Evolutionary conservation across 2,888 invertebrate genomes (phyloP), one percentile per base, ranked within the genome.

Genomic region (Sarcophaga subvicina): DNA sequence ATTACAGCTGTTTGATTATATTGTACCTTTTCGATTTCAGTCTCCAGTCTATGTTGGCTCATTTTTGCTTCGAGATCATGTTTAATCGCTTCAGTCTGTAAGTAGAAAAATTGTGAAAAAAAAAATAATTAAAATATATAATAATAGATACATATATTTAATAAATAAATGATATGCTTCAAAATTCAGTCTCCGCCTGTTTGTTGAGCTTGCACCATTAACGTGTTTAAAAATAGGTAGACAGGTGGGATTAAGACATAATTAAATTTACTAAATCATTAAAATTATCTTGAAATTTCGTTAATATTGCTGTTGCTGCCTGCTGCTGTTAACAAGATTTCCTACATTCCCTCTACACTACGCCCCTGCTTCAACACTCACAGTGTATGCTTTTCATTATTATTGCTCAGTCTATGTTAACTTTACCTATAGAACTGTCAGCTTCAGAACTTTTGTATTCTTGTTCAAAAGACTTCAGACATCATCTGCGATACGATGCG

Each of bases 1-100:
- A 95, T 96, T 66, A 97, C 94, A 75, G 96, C 96, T 0, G 97
- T 97, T 92, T 96, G 96, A 94, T 97, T 97, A 90, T 96, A 95
- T 71, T 96, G 96, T n/a, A 96, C 96, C 88, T 95, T 95, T 93
- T 97, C 97, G 91, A 97, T 95, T 79, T 96, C 96, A 91, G 97
- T 96, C 82, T 96, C 95, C 79, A 97, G 94, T 22, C 96, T 95
- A 1, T 95, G 95, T 78, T 97, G 93, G 59, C 96, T 95, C 37
- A 95, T 94, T 90, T 96, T 95, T 8, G 96, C 95, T 83, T 96
- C 95, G 93, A 97, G 95, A 89, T 96, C 96, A 89, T 95, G 94
- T 91, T 97, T 97, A 88, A 97, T 95, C 88, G 95, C 95, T 90
- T 96, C 96, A 87, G 97, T 97, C 96, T 96, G 94, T 0, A 93